A percentile compares a stretch with the other conserved stretches of the same genome.
These are phyloP conservation scores for Cephus nigrinus DNA, from an alignment of 2,888 invertebrate genomes.

Conservation along the genomic window DNA sequence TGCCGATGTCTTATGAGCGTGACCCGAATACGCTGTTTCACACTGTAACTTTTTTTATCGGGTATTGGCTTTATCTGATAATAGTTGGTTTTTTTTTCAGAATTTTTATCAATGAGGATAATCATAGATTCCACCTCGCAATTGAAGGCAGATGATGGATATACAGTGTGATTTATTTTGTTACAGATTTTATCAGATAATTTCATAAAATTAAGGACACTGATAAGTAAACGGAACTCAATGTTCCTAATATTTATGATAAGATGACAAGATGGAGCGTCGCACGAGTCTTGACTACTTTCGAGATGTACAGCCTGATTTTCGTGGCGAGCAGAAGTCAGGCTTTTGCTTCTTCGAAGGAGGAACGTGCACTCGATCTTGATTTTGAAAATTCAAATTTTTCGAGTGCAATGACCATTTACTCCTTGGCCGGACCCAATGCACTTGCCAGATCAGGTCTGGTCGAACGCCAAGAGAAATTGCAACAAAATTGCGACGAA, in stretches of 20 bases:
- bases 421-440: conserved; percentile 56
- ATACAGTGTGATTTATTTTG: too few relatives aligned
- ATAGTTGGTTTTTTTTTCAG: too few relatives aligned
- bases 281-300: conserved; percentile 14
- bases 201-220: too few relatives aligned
- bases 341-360: not conserved
- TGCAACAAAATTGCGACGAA: conserved; percentile 58
- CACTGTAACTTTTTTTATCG: too few relatives aligned
- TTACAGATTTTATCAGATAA: too few relatives aligned
- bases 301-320: conserved; percentile 16
- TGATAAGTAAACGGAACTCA: conserved; percentile 26
- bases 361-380: not conserved
- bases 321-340: conserved; percentile 9
- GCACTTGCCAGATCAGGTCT: conserved; percentile 58
- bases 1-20: too few relatives aligned
- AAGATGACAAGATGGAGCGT: conserved; percentile 48
- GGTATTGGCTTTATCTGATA: too few relatives aligned
- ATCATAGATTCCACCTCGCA: too few relatives aligned
- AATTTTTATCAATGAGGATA: too few relatives aligned
- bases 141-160: too few relatives aligned
- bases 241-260: conserved; percentile 38
- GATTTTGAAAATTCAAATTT: conserved; percentile 17
- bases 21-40: too few relatives aligned
- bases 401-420: conserved; percentile 29
- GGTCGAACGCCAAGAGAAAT: conserved; percentile 58